phyloP scores from a whole-genome alignment of 2,888 invertebrate species.

The Trissonchulus sp. region DNA sequence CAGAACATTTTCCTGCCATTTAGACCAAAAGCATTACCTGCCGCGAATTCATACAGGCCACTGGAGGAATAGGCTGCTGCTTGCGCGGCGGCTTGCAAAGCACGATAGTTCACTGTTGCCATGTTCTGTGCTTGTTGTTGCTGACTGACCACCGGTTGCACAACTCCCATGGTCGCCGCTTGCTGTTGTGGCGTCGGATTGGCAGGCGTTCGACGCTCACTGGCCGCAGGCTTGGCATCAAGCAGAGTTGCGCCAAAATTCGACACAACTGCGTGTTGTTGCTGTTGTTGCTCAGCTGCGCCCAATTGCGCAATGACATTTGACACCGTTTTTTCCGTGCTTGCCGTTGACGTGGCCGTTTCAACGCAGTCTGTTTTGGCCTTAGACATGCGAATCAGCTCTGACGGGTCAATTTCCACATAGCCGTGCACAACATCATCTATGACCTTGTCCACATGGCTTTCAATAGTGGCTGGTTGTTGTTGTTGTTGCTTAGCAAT shows the following conservation, averaged over 20 bases:
- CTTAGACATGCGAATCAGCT: constrained; percentile 30
- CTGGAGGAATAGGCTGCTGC: not conserved
- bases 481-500: too few relatives aligned
- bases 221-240: not conserved
- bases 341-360: constrained; percentile 5
- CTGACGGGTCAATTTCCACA: constrained; percentile 33
- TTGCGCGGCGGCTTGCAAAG: not conserved
- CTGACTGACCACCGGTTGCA: not conserved
- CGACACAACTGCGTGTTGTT: not conserved
- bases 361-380: not conserved
- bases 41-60: not conserved
- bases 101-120: not conserved
- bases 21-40: too few relatives aligned
- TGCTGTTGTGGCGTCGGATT: not conserved
- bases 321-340: not conserved
- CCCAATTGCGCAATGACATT: constrained; percentile 6
- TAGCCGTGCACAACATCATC: constrained; percentile 34
- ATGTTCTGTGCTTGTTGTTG: not conserved
- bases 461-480: not conserved
- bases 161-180: not conserved
- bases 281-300: not conserved
- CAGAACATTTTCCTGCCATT: too few relatives aligned
- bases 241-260: not conserved
- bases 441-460: constrained; percentile 31
- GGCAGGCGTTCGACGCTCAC: not conserved